These are phyloP conservation scores for Phylloscopus collybita DNA, from an alignment of 2,797 vertebrate genomes.

Conservation along the genomic window DNA sequence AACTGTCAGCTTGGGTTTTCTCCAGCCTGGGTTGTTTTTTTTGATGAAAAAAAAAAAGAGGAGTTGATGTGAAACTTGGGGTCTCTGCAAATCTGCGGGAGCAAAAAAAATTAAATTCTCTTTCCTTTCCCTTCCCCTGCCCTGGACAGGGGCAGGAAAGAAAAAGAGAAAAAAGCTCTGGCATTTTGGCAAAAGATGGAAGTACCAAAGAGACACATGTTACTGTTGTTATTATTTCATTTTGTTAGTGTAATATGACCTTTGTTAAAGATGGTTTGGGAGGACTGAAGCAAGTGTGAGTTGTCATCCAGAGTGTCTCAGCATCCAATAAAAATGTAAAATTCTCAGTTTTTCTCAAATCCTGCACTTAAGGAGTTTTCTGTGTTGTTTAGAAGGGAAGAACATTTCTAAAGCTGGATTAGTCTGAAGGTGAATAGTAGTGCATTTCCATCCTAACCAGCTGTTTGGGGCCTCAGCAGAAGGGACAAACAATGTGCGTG, in stretches of 20 bases:
- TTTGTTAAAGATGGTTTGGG: background rate
- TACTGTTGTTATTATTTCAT: background rate
- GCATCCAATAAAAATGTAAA: background rate
- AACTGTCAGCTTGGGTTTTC: constrained; percentile 64
- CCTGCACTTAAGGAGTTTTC: background rate
- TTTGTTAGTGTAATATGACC: background rate
- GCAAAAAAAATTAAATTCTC: background rate
- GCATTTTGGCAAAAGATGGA: background rate
- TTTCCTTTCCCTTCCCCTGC: background rate
- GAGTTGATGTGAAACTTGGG: constrained; percentile 29
- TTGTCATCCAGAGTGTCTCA: background rate
- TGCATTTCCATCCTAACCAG: background rate
- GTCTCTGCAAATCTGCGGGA: background rate
- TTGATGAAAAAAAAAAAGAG: background rate
- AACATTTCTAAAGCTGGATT: background rate
- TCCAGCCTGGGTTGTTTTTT: constrained; percentile 3
- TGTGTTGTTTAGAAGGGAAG: background rate
- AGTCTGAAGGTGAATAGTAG: background rate
- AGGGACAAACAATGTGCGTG: background rate
- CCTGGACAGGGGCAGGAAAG: no score
- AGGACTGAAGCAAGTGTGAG: background rate
- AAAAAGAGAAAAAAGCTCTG: background rate
- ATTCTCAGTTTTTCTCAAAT: background rate
- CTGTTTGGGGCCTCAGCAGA: background rate
- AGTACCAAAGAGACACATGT: background rate